Percentiles rank a stretch among this genome's conserved stretches.
phyloP scores from a whole-genome alignment of 2,888 invertebrate genomes.

The Caenorhabditis sp. region DNA sequence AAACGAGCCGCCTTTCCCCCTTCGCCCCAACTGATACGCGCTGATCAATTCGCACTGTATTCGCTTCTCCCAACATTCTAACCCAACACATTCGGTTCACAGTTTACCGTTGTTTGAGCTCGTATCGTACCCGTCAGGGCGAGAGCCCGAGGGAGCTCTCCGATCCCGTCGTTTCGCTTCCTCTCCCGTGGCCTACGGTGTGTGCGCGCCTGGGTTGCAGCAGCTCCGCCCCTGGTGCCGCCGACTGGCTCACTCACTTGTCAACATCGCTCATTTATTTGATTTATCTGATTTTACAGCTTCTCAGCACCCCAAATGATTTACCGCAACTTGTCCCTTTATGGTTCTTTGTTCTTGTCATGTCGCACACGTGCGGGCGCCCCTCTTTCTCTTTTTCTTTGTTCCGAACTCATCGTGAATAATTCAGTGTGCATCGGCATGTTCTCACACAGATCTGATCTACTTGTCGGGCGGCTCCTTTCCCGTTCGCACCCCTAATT shows the following conservation, averaged over 20 bases:
- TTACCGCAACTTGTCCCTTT: slow-evolving; percentile 15
- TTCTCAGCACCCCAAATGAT: slow-evolving; percentile 20
- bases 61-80: background rate
- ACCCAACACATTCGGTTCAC: background rate
- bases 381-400: slow-evolving; percentile 3
- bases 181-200: slow-evolving; percentile 18
- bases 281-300: slow-evolving; percentile 53
- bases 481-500: background rate
- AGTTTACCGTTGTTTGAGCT: slow-evolving; percentile 13
- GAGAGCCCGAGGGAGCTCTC: background rate
- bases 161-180: background rate
- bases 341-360: too few species aligned
- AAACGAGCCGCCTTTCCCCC: slow-evolving; percentile 18
- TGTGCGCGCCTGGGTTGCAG: slow-evolving; percentile 4
- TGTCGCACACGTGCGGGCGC: too few species aligned
- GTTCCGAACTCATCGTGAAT: background rate
- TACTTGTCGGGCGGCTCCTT: background rate
- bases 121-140: slow-evolving; percentile 16
- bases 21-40: slow-evolving; percentile 20
- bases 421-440: background rate
- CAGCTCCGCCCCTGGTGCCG: slow-evolving; percentile 25
- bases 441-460: slow-evolving; percentile 9
- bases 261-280: slow-evolving; percentile 52
- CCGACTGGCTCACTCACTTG: slow-evolving; percentile 34
- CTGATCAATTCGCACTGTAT: slow-evolving; percentile 17